A percentile compares a stretch with the other conserved stretches of the same genome.
Conservation (phyloP, 2,113 vertebrate genomes). For the Tylochromis polylepis region DNA sequence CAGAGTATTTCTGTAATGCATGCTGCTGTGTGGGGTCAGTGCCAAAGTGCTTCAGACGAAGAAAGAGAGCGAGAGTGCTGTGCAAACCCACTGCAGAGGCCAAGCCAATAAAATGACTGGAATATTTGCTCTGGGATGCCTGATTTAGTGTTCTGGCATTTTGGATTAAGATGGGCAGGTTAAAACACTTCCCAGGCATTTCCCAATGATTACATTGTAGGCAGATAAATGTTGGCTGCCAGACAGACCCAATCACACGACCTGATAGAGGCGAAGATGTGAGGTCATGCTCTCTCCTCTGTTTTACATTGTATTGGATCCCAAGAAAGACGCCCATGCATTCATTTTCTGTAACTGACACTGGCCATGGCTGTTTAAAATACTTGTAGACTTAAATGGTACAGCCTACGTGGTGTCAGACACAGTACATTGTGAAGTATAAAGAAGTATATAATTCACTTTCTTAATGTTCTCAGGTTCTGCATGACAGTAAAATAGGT, state of each 20-base stretch:
- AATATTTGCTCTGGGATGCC: slow-evolving; percentile 46
- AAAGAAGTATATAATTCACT: not conserved
- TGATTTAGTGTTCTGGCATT: slow-evolving; percentile 54
- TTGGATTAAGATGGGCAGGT: slow-evolving; percentile 58
- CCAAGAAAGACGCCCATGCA: not conserved
- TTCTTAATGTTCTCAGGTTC: not conserved
- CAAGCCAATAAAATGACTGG: slow-evolving; percentile 44
- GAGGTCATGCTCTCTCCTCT: not conserved
- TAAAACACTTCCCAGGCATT: slow-evolving; percentile 63
- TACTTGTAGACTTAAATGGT: not conserved
- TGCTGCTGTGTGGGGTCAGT: slow-evolving; percentile 35
- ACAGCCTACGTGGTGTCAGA: not conserved
- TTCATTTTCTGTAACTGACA: not conserved
- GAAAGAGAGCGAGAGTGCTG: slow-evolving; percentile 24
- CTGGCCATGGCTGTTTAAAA: not conserved
- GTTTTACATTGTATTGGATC: not conserved
- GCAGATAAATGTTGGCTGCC: slow-evolving; percentile 13
- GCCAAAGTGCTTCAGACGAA: slow-evolving; percentile 40
- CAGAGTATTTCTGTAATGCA: slow-evolving; percentile 34
- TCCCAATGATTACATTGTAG: slow-evolving; percentile 39
- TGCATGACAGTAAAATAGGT: not conserved
- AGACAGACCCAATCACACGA: slow-evolving; percentile 7
- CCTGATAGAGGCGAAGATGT: not conserved
- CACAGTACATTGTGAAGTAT: not conserved
- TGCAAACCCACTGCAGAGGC: slow-evolving; percentile 33